Evolutionary conservation across 2,888 invertebrate genomes (phyloP), one percentile per base, ranked within the genome.

Genomic region (Aspidiotus rigidus): DNA sequence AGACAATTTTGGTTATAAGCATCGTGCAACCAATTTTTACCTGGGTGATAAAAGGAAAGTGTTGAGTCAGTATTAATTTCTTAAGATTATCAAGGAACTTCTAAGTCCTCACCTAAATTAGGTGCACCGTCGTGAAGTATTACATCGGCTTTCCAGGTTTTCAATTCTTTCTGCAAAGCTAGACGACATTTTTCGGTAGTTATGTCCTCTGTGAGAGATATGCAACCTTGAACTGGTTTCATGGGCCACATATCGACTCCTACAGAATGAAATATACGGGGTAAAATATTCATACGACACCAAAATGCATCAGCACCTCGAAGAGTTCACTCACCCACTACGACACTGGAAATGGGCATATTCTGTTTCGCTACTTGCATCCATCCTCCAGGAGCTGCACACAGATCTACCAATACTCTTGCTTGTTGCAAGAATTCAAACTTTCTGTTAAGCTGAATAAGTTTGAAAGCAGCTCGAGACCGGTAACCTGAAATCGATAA

Each of bases 311-410:
- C 40, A 15, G 39, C 11, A 44, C 56, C 17, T 13, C 39, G 13
- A 49, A 54, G 55, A 40, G 10, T 40, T 39, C 15, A 54, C 73
- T 74, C 77, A 81, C 83, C 96, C 63, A 99, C 83, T 13, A 98
- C 92, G 69, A 97, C 83, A 77, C 94, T 94, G 7, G 96, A 95
- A 0, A 96, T 84, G 0, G 99, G 98, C 93, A 98, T 97, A 77
- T 95, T 93, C 78, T 99, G 90, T 75, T 90, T 88, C 62, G 97
- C 98, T 67, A 99, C 98, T 80, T 93, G 99, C 88, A 98, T 92
- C 98, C 99, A 98, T 74, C 97, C 97, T 76, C 98, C 98, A 0
- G 99, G 99, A 1, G 99, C 99, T 13, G 99, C 99, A 80, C 99
- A 99, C 72, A 99, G 81, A 83, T 99, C 99, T 76, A 99, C 86